Evolutionary conservation across 2,888 invertebrate species (phyloP).

Genomic region (Campoplex nolae): DNA sequence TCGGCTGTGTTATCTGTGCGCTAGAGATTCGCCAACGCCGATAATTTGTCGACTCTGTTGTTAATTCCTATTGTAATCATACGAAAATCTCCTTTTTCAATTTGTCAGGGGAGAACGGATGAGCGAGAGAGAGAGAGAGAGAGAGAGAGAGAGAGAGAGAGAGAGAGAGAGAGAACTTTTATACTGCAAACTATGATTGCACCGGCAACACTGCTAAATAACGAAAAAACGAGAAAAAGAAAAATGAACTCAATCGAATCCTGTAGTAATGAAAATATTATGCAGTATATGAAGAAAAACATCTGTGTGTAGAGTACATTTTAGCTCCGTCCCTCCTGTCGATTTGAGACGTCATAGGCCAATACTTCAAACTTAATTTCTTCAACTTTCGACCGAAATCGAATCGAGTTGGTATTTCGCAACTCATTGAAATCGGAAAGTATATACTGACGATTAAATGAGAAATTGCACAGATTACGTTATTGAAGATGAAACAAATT

Average conservation of each 20-base stretch:
- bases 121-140: neutral
- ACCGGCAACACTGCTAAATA: slow-evolving; percentile 39
- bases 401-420: neutral
- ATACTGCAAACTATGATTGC: slow-evolving; percentile 55
- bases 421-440: neutral
- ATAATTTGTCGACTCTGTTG: slow-evolving; percentile 30
- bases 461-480: neutral
- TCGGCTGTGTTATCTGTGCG: slow-evolving; percentile 61
- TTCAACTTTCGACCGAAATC: neutral
- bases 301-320: slow-evolving; percentile 77
- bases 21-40: slow-evolving; percentile 43
- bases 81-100: slow-evolving; percentile 52
- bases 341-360: slow-evolving; percentile 1
- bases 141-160: slow-evolving; percentile 1
- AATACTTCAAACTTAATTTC: neutral
- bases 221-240: slow-evolving; percentile 33
- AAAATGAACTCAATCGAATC: slow-evolving; percentile 42
- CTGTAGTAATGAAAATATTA: slow-evolving; percentile 35
- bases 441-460: neutral
- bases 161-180: slow-evolving; percentile 59
- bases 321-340: slow-evolving; percentile 82
- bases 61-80: slow-evolving; percentile 33
- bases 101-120: slow-evolving; percentile 21
- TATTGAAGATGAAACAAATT: neutral
- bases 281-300: slow-evolving; percentile 52